phyloP scores from a whole-genome alignment of 2,888 invertebrate species.

The Rutpela maculata region DNA sequence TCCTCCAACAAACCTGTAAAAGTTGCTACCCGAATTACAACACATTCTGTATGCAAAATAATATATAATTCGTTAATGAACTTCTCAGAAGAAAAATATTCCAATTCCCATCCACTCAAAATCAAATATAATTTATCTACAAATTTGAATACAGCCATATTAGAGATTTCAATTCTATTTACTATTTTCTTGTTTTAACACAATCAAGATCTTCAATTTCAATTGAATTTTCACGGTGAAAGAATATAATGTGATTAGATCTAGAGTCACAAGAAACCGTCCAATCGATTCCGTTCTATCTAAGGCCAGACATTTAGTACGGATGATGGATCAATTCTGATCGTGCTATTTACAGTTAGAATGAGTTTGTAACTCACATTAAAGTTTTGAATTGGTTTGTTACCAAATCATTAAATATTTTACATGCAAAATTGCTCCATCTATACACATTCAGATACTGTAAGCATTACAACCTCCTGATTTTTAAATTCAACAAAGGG shows the following conservation, averaged over 20 bases:
- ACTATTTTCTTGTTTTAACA: constrained; percentile 3
- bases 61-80: too few species aligned
- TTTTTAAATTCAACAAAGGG: too few species aligned
- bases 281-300: constrained; percentile 12
- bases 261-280: constrained; percentile 24
- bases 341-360: background rate
- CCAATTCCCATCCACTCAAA: background rate
- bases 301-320: constrained; percentile 1
- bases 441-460: too few species aligned
- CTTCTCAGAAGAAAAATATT: background rate
- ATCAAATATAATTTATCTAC: background rate
- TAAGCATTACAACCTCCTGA: too few species aligned
- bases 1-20: too few species aligned
- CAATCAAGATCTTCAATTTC: constrained; percentile 13
- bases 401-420: too few species aligned
- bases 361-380: background rate
- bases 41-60: too few species aligned
- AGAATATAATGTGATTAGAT: constrained; percentile 27
- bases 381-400: too few species aligned
- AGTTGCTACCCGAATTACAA: too few species aligned
- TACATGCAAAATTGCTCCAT: too few species aligned
- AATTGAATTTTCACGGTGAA: constrained; percentile 31
- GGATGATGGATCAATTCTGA: background rate
- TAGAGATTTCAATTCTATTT: constrained; percentile 13
- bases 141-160: constrained; percentile 2